Base-by-base conservation (phyloP, 1,140 invertebrate genomes). In the Glossosoma conforme region DNA sequence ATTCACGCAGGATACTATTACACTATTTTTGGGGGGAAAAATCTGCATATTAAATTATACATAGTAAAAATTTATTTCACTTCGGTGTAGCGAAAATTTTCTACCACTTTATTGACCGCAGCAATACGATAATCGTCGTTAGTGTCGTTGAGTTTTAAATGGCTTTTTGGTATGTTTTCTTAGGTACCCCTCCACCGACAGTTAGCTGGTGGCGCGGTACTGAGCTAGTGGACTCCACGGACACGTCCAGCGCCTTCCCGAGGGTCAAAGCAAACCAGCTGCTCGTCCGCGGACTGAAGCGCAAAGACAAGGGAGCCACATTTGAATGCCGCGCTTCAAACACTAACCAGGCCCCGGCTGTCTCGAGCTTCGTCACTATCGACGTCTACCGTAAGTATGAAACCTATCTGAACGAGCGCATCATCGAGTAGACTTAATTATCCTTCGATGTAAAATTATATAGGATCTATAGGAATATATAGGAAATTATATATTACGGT, bases 321-420 rank as follows among this genome's bases (percentile, higher is more conserved):
- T 52, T 40, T 33, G 24, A 20, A 3, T 57, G 54, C 36, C 44
- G 44, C 51, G 54, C 48, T 1, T 46, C 44, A 5, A 47, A 51
- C 19, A 49, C 48, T 8, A 48, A 56, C 24, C 44, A 47, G n/a
- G 8, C 44, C 1, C 44, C 54, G 11, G 14, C 54, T 13, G 41
- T 51, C 4, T 25, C 42, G 9, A 56, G 36, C 18, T 37, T 19
- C 5, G 47, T 56, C 10, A 45, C 43, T 14, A 41, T 57, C 4
- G 54, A 57, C 20, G 53, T 58, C 50, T 58, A 58, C 28, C 36
- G 55, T 58, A 32, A 58, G 55, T 58, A 48, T 25, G 33, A n/a
- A 30, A 20, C 19, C 28, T n/a, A n/a, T n/a, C n/a, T n/a, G n/a
- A n/a, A n/a, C n/a, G n/a, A n/a, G n/a, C n/a, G n/a, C n/a, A n/a